Evolutionary conservation across 2,888 invertebrate species (phyloP), one percentile per base, ranked within the genome.

Genomic region (Athalia rosae): DNA sequence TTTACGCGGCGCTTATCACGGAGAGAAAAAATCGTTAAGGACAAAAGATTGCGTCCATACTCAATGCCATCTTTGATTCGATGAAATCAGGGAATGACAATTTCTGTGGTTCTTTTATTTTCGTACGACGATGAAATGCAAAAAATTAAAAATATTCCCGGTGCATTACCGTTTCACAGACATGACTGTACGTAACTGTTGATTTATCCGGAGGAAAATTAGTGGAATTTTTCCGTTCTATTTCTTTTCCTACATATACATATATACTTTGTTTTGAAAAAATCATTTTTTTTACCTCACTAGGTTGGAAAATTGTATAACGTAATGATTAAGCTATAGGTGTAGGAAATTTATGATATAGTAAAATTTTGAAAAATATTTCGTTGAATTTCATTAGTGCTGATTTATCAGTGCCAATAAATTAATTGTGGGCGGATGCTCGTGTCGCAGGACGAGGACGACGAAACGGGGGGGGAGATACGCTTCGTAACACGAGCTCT

Each of bases 381-480:
- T 67, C 53, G 43, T 45, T 45, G 4, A 71, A 71, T 58, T 58
- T 59, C 71, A 71, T 71, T 59, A 58, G 56, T 59, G 58, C 15
- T 71, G 59, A 71, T 71, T 71, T 71, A 71, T 71, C 58, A 71
- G 71, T 58, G 45, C 28, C 71, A 58, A 71, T 71, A 59, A 71
- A 71, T 71, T 71, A 41, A 59, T 71, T 58, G 58, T 41, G 43
- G 58, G 45, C 41, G 71, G 58, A 58, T 58, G 58, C 71, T 59
- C 58, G 71, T 59, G 71, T 59, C 9, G 71, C 9, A 28, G 28
- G 28, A 28, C 28, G 28, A 28, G 28, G 28, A 28, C 28, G 28
- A 28, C 28, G 28, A 28, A 28, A 64, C 47, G 28, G 47, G 53
- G n/a, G 50, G 48, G 53, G 5, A 50, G 67, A 67, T 50, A 53